phyloP scores from a whole-genome alignment of 2,797 vertebrate species.

The Brachyalestes nurse region DNA sequence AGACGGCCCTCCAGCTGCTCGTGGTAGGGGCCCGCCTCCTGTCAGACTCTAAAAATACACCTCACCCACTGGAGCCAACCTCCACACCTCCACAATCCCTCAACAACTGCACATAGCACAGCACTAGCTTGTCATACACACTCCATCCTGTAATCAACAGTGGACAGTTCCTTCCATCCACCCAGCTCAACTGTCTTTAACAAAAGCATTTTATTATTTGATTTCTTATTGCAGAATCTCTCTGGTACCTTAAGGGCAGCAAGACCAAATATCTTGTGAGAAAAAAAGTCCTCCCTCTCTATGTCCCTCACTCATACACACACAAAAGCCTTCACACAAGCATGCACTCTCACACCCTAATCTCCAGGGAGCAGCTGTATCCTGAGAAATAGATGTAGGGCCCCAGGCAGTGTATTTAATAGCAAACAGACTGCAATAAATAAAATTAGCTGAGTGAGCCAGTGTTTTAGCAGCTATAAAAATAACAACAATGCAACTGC shows the following conservation, averaged over 20 bases:
- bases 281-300: not conserved
- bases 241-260: not conserved
- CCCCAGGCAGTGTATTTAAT: slow-evolving; percentile 66
- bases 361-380: slow-evolving; percentile 69
- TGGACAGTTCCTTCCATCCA: not conserved
- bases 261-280: slow-evolving; percentile 1
- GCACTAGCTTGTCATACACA: slow-evolving; percentile 26
- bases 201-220: not conserved
- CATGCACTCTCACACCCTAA: slow-evolving; percentile 52
- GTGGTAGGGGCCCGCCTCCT: slow-evolving; percentile 70
- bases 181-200: not conserved
- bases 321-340: slow-evolving; percentile 19
- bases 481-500: slow-evolving; percentile 54
- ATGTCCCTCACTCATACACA: slow-evolving; percentile 10
- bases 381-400: slow-evolving; percentile 50
- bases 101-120: slow-evolving; percentile 57
- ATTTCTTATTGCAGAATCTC: not conserved
- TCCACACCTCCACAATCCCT: slow-evolving; percentile 57
- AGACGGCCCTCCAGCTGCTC: slow-evolving; percentile 78
- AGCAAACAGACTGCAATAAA: slow-evolving; percentile 67
- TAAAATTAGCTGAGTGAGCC: slow-evolving; percentile 61
- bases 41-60: slow-evolving; percentile 78
- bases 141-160: slow-evolving; percentile 14
- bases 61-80: slow-evolving; percentile 50
- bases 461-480: slow-evolving; percentile 45